Evolutionary conservation across 2,888 invertebrate species (phyloP).

Genomic region (Drosophila phalerata): DNA sequence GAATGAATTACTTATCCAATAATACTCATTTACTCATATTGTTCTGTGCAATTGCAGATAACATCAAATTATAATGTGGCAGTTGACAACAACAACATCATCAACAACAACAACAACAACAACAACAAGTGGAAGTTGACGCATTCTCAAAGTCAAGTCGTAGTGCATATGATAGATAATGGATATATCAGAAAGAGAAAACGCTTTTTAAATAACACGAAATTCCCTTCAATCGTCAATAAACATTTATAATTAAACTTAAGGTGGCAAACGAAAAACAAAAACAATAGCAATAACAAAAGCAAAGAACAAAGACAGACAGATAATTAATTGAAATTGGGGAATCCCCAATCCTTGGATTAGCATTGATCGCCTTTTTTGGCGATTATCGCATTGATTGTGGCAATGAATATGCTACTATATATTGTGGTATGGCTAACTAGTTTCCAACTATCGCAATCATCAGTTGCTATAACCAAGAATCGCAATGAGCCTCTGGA

Average conservation of each 20-base stretch:
- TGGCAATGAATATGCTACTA: conserved; percentile 66
- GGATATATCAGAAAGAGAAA: conserved; percentile 19
- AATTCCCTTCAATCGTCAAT: background rate
- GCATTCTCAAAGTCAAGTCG: conserved; percentile 1
- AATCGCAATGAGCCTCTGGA: conserved; percentile 10
- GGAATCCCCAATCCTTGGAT: conserved; percentile 3
- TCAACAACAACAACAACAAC: background rate
- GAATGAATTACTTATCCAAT: background rate
- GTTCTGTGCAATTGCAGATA: conserved; percentile 21
- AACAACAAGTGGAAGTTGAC: conserved; percentile 27
- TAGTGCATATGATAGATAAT: conserved; percentile 12
- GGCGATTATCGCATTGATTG: conserved; percentile 31
- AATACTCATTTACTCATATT: background rate
- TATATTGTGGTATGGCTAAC: conserved; percentile 33
- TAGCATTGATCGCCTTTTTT: conserved; percentile 30
- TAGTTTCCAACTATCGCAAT: conserved; percentile 16
- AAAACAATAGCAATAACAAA: background rate
- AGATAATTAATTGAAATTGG: background rate
- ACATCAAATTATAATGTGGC: conserved; percentile 36
- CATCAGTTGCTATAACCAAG: background rate
- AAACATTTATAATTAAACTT: background rate
- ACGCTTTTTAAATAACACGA: background rate
- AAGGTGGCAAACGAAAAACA: background rate
- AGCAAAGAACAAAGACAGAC: background rate
- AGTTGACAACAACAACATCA: conserved; percentile 1